Base-by-base conservation (phyloP, 2,888 invertebrate genomes). In the Geotrupes spiniger region DNA sequence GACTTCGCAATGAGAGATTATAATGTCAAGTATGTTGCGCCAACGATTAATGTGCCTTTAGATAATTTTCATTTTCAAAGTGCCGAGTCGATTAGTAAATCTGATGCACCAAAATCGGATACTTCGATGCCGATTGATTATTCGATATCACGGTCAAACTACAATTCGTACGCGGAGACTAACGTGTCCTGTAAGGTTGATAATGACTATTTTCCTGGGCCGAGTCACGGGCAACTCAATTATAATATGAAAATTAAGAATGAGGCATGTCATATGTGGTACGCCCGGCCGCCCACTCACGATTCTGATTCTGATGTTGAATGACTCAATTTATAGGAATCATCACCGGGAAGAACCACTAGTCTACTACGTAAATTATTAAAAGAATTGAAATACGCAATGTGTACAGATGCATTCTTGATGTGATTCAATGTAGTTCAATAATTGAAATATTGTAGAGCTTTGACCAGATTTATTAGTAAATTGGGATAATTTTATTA, bases 171-270 rank as follows among this genome's bases (percentile, higher is more conserved):
- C n/a, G 10, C 41, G 6, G 26, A 11, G 8, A 28, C 10, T 14
- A 33, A 33, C 14, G 15, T 14, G 12, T 33, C 15, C 10, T 14
- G 15, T 33, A 33, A 21, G 12, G 44, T 47, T 12, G 36, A 37
- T 8, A 21, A 21, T 21, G 44, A 28, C 10, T 45, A 29, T 10
- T 50, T 49, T 33, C 41, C 52, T 4, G 56, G 51, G 8, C 53
- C 59, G 21, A 56, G 54, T 45, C 51, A 49, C 37, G 49, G 55
- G 15, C 49, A 48, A 17, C 44, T 41, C 36, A 52, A 46, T 36
- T 46, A 51, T 31, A 42, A 51, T 15, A 49, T 54, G 33, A 58
- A 53, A 42, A 51, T 56, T 10, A 61, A 57, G 41, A 58, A 59
- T 9, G 58, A 57, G 33, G 43, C 42, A 12, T 48, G 42, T 10